These are phyloP conservation scores for Montipora cactus DNA, from an alignment of 64 coral and sea anemone genomes.

Conservation along the genomic window DNA sequence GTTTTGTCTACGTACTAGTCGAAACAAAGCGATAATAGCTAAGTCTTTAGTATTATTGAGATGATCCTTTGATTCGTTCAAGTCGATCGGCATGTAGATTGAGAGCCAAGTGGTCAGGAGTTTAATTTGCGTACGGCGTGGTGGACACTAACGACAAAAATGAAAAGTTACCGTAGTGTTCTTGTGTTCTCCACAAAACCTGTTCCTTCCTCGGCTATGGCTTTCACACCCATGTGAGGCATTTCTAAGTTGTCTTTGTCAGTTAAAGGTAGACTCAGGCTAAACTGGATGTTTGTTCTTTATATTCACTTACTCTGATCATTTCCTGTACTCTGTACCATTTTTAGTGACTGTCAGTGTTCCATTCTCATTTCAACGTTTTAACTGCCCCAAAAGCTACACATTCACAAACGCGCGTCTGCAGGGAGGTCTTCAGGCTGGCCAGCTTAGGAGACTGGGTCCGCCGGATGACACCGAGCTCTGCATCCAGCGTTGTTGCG, in stretches of 20 bases:
- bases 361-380: constrained; percentile 20
- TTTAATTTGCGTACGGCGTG: no score
- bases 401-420: constrained; percentile 66
- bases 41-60: background rate
- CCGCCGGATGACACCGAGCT: constrained; percentile 48
- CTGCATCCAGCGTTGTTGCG: constrained; percentile 70
- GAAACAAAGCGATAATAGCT: background rate
- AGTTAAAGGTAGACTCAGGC: no score
- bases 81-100: no score
- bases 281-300: background rate
- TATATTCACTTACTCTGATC: background rate
- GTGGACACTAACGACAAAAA: no score
- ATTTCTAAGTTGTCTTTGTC: background rate
- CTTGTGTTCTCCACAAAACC: no score
- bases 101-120: no score
- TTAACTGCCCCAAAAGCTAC: constrained; percentile 56
- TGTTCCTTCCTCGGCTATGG: no score
- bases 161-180: no score
- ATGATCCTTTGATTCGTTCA: background rate
- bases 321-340: background rate
- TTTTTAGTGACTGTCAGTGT: background rate
- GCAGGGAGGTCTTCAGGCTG: constrained; percentile 46
- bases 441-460: constrained; percentile 55
- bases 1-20: background rate
- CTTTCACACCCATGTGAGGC: background rate